Percentiles rank a stretch among this genome's conserved stretches.
Evolutionary conservation across 2,113 vertebrate genomes (phyloP).

Genomic region (Odontophorus gujanensis): DNA sequence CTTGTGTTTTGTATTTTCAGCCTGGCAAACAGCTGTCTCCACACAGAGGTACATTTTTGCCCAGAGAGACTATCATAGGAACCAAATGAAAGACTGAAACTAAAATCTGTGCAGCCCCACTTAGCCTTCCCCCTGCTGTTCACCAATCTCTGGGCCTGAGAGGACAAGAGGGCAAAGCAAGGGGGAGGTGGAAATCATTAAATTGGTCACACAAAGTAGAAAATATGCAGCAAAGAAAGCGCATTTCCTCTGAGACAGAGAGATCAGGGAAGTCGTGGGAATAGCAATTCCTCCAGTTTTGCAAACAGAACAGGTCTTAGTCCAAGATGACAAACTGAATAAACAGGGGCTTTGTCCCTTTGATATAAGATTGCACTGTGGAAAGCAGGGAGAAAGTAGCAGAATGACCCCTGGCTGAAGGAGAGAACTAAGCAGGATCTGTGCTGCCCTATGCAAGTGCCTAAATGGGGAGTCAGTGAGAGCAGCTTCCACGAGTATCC

Average conservation of each 20-base stretch:
- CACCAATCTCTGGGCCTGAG: background rate
- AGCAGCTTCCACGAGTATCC: background rate
- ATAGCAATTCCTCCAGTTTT: background rate
- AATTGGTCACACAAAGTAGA: background rate
- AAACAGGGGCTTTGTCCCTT: background rate
- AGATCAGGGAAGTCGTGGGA: background rate
- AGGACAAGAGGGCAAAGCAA: background rate
- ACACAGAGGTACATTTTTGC: background rate
- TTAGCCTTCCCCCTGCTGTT: background rate
- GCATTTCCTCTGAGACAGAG: background rate
- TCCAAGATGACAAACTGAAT: background rate
- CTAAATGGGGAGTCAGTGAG: background rate
- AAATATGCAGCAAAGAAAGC: background rate
- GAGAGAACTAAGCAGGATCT: background rate
- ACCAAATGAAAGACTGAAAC: background rate
- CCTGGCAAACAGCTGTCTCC: background rate
- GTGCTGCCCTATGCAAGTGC: background rate
- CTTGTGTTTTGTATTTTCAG: background rate
- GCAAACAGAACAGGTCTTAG: background rate
- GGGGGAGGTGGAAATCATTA: constrained; percentile 14
- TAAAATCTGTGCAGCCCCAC: background rate
- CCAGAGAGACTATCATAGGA: background rate
- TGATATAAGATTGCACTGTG: fast-evolving
- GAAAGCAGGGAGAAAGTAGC: background rate
- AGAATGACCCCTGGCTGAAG: background rate